A percentile compares a stretch with the other conserved stretches of the same genome.
Conservation (phyloP, 1,140 invertebrate species). For the Cephus cinctus region DNA sequence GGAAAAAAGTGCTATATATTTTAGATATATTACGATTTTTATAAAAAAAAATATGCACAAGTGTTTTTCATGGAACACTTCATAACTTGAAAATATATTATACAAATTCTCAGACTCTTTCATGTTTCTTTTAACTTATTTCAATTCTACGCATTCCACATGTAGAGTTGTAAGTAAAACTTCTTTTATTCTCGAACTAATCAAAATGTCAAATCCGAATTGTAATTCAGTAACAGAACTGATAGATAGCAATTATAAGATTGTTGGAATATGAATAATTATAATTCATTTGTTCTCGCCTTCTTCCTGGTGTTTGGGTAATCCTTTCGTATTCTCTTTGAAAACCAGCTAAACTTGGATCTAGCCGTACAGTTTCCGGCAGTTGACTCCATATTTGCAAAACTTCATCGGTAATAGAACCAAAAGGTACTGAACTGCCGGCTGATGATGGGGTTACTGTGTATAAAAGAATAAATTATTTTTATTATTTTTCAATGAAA, state of each 20-base stretch:
- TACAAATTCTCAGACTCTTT: background rate
- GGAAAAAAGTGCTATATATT: no score
- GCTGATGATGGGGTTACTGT: slow-evolving; percentile 33
- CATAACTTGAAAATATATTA: background rate
- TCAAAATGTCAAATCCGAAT: slow-evolving; percentile 28
- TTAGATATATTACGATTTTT: background rate
- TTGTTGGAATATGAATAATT: slow-evolving; percentile 7
- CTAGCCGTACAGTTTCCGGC: slow-evolving; percentile 63
- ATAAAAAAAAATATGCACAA: background rate
- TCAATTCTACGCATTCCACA: slow-evolving; percentile 16
- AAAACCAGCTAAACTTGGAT: slow-evolving; percentile 63
- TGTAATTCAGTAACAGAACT: slow-evolving; percentile 11
- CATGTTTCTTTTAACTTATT: background rate
- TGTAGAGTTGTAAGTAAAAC: slow-evolving; percentile 23
- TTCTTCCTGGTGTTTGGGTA: slow-evolving; percentile 29
- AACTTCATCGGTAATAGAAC: slow-evolving; percentile 58
- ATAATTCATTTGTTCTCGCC: slow-evolving; percentile 2
- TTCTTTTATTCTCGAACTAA: slow-evolving; percentile 19
- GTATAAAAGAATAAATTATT: background rate
- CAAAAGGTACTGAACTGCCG: slow-evolving; percentile 30
- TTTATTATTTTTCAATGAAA: background rate
- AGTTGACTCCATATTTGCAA: slow-evolving; percentile 63
- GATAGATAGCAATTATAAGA: slow-evolving; percentile 5
- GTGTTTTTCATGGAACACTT: background rate
- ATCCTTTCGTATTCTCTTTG: slow-evolving; percentile 62